Percentiles rank a stretch among this genome's conserved stretches.
Conservation (phyloP, 2,113 vertebrate species). For the Sterrhoptilus dennistouni region DNA sequence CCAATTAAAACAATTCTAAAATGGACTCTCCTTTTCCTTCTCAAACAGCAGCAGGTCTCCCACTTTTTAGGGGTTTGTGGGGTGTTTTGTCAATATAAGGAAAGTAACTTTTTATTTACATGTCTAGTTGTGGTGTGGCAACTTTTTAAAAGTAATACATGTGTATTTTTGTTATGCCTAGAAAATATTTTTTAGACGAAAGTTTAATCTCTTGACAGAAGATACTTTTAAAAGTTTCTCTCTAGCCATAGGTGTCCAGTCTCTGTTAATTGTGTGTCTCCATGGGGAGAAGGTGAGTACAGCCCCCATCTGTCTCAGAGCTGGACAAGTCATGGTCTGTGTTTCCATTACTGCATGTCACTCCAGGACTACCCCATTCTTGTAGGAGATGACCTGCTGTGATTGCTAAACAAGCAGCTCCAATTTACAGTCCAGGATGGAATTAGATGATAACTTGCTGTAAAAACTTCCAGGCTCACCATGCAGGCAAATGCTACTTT, state of each 20-base stretch:
- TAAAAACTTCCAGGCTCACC: not conserved
- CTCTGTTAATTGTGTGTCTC: not conserved
- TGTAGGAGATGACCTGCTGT: not conserved
- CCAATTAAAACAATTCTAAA: not conserved
- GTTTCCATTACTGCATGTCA: not conserved
- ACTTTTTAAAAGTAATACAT: not conserved
- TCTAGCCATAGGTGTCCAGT: not conserved
- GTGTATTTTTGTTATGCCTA: not conserved
- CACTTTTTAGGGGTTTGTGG: not conserved
- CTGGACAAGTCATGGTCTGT: not conserved
- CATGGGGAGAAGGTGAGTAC: not conserved
- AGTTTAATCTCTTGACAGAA: not conserved
- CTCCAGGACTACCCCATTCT: not conserved
- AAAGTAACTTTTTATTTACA: not conserved
- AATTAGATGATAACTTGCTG: not conserved
- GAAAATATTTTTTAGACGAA: not conserved
- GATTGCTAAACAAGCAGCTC: not conserved
- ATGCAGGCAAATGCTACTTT: not conserved
- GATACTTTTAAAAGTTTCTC: not conserved
- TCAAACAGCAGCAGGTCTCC: not conserved
- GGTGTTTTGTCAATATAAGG: not conserved
- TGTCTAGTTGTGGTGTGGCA: not conserved
- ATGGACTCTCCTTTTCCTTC: not conserved
- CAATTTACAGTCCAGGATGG: not conserved
- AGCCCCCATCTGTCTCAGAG: not conserved